A percentile compares a stretch with the other conserved stretches of the same genome.
Evolutionary conservation across 37 sponge, comb jelly and placozoan species (phyloP).

Genomic region (Ianthella basta): DNA sequence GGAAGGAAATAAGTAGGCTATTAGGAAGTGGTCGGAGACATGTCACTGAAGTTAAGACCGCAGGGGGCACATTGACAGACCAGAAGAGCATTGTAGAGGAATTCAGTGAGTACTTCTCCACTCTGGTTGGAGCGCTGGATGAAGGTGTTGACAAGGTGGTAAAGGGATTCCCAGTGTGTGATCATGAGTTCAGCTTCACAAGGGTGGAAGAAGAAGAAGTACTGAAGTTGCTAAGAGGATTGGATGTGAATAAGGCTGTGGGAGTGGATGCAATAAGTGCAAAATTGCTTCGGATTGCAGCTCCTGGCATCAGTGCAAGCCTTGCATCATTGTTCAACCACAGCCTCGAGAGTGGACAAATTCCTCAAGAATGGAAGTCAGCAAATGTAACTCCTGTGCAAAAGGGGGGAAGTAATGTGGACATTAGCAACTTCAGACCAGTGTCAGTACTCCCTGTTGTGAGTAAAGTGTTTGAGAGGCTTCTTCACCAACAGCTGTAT

Average conservation of each 20-base stretch:
- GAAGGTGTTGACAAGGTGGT: neutral
- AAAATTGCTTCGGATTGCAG: neutral
- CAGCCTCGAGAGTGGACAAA: constrained; percentile 5
- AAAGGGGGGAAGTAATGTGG: neutral
- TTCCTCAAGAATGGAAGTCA: constrained; percentile 9
- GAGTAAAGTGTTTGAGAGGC: constrained; percentile 30
- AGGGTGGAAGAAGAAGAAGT: constrained; percentile 23
- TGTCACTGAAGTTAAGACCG: constrained; percentile 15
- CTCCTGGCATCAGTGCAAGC: neutral
- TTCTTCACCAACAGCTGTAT: constrained; percentile 41
- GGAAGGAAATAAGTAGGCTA: constrained; percentile 24
- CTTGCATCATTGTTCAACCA: constrained; percentile 13
- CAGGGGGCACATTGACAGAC: neutral
- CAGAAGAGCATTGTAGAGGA: constrained; percentile 26
- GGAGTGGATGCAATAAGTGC: constrained; percentile 16
- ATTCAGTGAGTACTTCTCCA: constrained; percentile 23
- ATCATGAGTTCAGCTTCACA: constrained; percentile 6
- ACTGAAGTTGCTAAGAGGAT: neutral
- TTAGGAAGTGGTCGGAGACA: neutral
- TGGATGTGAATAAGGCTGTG: neutral
- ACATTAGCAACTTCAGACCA: neutral
- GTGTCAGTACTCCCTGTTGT: constrained; percentile 46
- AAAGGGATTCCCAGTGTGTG: neutral
- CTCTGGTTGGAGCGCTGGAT: neutral
- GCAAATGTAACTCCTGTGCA: neutral